Evolutionary conservation across 2,797 vertebrate genomes (phyloP), one percentile per base, ranked within the genome.

Genomic region (Neopelma chrysocephalum): DNA sequence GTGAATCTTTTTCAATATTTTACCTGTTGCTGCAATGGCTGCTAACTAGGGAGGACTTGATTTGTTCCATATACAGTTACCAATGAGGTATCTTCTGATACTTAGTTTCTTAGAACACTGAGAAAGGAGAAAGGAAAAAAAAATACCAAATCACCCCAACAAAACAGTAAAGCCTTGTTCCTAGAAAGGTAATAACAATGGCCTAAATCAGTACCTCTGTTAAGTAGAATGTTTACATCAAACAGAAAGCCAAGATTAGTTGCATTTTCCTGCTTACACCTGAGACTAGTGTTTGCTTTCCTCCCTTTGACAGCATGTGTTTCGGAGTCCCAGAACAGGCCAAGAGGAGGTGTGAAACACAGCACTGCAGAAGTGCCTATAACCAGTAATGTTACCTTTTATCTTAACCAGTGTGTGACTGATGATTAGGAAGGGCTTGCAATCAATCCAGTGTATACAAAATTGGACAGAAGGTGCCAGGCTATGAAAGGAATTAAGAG

Each of bases 281-380:
- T 15, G 40, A 66, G 18, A 36, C 11, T 3, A 5, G 34, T 2
- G 1, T 82, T 78, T 23, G 3, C 13, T 62, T 87, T 80, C 51
- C 22, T 82, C 36, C 15, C 27, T 72, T 47, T 73, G 43, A 60
- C 40, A 75, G 64, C 31, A 7, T 6, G 5, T 16, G 18, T 26
- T 1, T 29, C 31, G 47, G 31, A n/a, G 25, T 85, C 51, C 27
- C 40, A 79, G 82, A 69, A 31, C 25, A 90, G 72, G 38, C 42
- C 1, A 3, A 5, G 62, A 50, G 58, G 26, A 57, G 42, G 10
- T 27, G 10, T 7, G 1, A 34, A 92, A 47, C 0, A 0, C 2
- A 6, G 13, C 22, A 7, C 25, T 38, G 23, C 51, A 71, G 53
- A 65, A 81, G 45, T 20, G 42, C 38, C 38, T 7, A 2, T 51